Base-by-base conservation (phyloP, 2,888 invertebrate genomes). In the Physocephala rufipes region DNA sequence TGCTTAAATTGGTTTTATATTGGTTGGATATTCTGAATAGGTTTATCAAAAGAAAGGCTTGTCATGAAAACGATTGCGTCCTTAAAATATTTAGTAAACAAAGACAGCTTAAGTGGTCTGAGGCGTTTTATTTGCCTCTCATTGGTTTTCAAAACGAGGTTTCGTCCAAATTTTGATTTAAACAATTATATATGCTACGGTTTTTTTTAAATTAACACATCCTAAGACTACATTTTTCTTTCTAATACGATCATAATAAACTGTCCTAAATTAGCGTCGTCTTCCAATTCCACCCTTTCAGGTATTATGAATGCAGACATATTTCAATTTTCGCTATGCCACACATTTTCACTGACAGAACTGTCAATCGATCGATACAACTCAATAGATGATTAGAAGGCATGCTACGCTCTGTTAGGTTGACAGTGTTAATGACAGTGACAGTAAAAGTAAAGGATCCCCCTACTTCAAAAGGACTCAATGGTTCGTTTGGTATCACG, bases 401-500 rank as follows among this genome's bases (percentile, higher is more conserved):
- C 9, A 36, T 36, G 36, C 36, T 7, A 4, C 16, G 15, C 49
- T 13, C 12, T n/a, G 12, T 49, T n/a, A n/a, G n/a, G n/a, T n/a
- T n/a, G n/a, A n/a, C n/a, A n/a, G 49, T 49, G 16, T 49, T 7
- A 3, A 15, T 15, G n/a, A 5, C 4, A 4, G 49, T 49, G 49
- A 49, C 49, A 53, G 53, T 53, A 21, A 13, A 53, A 19, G 36
- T 55, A 21, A 5, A 55, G 24, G 24, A 55, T 55, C 36, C 36
- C 4, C 55, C 55, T 55, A 13, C 55, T 24, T 24, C 26, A 15
- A 2, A n/a, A 28, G 26, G 15, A 24, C 21, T 58, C 58, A 45
- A 19, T 13, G 5, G n/a, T 45, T 62, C 62, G 36, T 43, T 43
- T 62, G 45, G 62, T 21, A 21, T 63, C 63, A 63, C 63, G 63